Percentiles rank a stretch among this genome's conserved stretches.
phyloP scores from a whole-genome alignment of 1,140 invertebrate species.

The Zaprionus inermis region DNA sequence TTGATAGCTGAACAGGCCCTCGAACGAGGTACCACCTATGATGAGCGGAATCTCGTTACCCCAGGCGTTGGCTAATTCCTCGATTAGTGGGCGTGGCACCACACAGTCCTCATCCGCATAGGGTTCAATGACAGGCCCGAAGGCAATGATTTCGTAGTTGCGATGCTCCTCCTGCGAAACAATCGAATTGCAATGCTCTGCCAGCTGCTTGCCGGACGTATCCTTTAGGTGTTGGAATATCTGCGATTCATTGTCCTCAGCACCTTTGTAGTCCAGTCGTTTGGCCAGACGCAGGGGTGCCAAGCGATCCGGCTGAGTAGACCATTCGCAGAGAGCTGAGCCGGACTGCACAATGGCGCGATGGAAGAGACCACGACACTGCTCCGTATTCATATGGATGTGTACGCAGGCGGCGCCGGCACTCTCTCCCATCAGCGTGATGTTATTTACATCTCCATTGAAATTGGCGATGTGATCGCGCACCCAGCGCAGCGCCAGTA shows the following conservation, averaged over 20 bases:
- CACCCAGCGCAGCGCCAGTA: conserved; percentile 83
- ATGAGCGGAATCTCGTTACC: conserved; percentile 83
- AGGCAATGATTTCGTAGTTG: conserved; percentile 63
- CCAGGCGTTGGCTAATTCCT: conserved; percentile 76
- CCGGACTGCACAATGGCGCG: conserved; percentile 87
- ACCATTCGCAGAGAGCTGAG: conserved; percentile 84
- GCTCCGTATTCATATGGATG: conserved; percentile 67
- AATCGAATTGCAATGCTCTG: conserved; percentile 52
- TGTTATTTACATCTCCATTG: conserved; percentile 76
- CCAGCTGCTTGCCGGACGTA: conserved; percentile 38
- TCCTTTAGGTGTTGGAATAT: conserved; percentile 79
- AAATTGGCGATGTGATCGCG: conserved; percentile 76
- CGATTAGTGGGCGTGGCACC: conserved; percentile 66
- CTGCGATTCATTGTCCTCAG: conserved; percentile 55
- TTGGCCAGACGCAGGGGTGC: conserved; percentile 55
- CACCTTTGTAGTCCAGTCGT: conserved; percentile 66
- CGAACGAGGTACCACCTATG: conserved; percentile 81
- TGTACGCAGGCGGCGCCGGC: conserved; percentile 73
- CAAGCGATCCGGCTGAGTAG: conserved; percentile 43
- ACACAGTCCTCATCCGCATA: conserved; percentile 73
- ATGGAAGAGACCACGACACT: conserved; percentile 85
- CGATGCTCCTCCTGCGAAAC: conserved; percentile 59
- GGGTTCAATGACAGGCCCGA: conserved; percentile 82
- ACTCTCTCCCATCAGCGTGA: conserved; percentile 82
- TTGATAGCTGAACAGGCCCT: conserved; percentile 77